phyloP scores from a whole-genome alignment of 2,888 invertebrate genomes.

The Yponomeuta sedellus region DNA sequence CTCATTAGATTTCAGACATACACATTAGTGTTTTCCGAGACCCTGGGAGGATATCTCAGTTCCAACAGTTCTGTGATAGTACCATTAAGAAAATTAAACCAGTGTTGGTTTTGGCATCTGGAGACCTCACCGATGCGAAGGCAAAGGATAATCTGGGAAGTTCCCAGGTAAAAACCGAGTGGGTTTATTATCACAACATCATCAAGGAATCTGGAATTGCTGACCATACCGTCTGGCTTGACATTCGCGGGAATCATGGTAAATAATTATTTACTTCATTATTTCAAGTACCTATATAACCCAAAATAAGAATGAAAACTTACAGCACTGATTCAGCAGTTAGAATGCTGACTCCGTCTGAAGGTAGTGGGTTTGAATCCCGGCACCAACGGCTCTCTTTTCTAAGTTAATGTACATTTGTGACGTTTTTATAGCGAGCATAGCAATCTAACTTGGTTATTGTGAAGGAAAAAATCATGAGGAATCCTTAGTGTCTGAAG shows the following conservation, averaged over 20 bases:
- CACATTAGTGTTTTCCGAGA: constrained; percentile 92
- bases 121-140: constrained; percentile 94
- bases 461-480: too few relatives aligned
- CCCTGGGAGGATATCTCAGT: constrained; percentile 82
- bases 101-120: constrained; percentile 86
- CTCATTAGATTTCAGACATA: constrained; percentile 87
- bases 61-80: constrained; percentile 86
- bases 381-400: too few relatives aligned
- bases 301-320: too few relatives aligned
- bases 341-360: too few relatives aligned
- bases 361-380: too few relatives aligned
- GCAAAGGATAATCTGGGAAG: constrained; percentile 87
- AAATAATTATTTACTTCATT: constrained; percentile 27
- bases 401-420: too few relatives aligned
- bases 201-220: constrained; percentile 80
- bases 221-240: constrained; percentile 87
- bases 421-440: too few relatives aligned
- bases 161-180: constrained; percentile 87
- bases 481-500: too few relatives aligned
- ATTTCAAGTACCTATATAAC: neutral
- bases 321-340: too few relatives aligned
- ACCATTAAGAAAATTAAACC: constrained; percentile 86
- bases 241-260: constrained; percentile 96
- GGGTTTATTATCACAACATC: constrained; percentile 85
- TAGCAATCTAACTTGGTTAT: too few relatives aligned